Conservation (phyloP, 2,113 vertebrate species). For the Porphyrio hochstetteri region DNA sequence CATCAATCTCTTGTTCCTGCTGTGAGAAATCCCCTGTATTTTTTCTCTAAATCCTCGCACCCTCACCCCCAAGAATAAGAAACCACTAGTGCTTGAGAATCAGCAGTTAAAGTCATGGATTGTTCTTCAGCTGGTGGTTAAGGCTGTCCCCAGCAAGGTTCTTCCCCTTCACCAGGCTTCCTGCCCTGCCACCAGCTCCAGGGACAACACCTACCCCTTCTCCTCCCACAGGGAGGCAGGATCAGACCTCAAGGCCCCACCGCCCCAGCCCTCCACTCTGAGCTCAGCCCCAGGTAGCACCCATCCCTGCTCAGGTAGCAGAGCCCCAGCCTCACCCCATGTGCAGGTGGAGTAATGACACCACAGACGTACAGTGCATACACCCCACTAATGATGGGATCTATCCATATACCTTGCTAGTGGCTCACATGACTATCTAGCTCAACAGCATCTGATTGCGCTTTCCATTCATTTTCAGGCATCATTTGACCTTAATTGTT, state of each 20-base stretch:
- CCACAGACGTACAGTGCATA: background rate
- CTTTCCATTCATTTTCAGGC: background rate
- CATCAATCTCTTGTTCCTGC: background rate
- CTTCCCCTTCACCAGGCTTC: background rate
- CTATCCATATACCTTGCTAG: background rate
- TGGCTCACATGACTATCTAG: background rate
- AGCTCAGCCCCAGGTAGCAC: background rate
- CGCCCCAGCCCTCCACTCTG: background rate
- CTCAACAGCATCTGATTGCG: background rate
- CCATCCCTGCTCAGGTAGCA: background rate
- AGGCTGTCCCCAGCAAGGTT: background rate
- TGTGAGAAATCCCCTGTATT: background rate
- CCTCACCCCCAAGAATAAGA: background rate
- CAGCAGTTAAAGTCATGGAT: background rate
- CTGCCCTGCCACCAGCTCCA: background rate
- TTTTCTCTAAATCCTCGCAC: background rate
- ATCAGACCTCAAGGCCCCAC: background rate
- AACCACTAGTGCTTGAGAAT: background rate
- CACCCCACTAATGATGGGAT: fast-evolving
- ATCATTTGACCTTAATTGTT: background rate
- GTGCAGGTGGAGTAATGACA: fast-evolving
- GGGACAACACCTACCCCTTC: background rate
- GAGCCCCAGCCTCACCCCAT: background rate
- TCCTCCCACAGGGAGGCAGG: background rate
- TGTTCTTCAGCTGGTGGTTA: background rate